Evolutionary conservation across 35 echinoderm and acorn worm genomes (phyloP).

Genomic region (Heliocidaris erythrogramma): DNA sequence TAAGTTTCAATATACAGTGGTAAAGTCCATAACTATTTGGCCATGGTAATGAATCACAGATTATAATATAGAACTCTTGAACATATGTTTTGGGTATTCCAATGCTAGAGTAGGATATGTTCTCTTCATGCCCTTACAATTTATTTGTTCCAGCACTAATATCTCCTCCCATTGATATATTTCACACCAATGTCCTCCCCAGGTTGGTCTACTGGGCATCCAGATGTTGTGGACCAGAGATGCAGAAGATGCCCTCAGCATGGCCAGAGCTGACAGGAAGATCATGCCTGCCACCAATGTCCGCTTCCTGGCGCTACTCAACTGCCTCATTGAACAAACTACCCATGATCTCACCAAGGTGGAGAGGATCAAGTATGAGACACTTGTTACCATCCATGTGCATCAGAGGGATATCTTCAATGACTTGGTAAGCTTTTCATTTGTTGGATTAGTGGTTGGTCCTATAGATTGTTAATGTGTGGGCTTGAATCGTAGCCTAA

Average conservation of each 20-base stretch:
- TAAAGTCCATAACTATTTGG: too few relatives aligned
- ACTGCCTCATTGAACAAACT: slow-evolving; percentile 93
- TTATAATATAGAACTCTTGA: too few relatives aligned
- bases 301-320: slow-evolving; percentile 92
- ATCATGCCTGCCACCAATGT: slow-evolving; percentile 92
- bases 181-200: neutral
- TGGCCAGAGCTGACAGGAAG: slow-evolving; percentile 94
- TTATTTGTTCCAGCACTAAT: too few relatives aligned
- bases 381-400: slow-evolving; percentile 97
- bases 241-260: slow-evolving; percentile 90
- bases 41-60: too few relatives aligned
- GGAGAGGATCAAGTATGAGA: slow-evolving; percentile 97
- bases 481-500: neutral
- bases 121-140: too few relatives aligned
- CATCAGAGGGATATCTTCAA: slow-evolving; percentile 99
- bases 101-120: too few relatives aligned
- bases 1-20: too few relatives aligned
- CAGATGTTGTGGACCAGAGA: slow-evolving; percentile 99
- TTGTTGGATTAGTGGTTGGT: neutral
- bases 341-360: slow-evolving; percentile 99
- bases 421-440: slow-evolving; percentile 69
- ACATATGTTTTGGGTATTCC: too few relatives aligned
- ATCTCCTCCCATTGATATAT: too few relatives aligned
- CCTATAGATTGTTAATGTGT: neutral
- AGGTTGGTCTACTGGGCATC: slow-evolving; percentile 97